These are phyloP conservation scores for Procapra przewalskii DNA, from an alignment of 2,113 vertebrate species.

Conservation along the genomic window DNA sequence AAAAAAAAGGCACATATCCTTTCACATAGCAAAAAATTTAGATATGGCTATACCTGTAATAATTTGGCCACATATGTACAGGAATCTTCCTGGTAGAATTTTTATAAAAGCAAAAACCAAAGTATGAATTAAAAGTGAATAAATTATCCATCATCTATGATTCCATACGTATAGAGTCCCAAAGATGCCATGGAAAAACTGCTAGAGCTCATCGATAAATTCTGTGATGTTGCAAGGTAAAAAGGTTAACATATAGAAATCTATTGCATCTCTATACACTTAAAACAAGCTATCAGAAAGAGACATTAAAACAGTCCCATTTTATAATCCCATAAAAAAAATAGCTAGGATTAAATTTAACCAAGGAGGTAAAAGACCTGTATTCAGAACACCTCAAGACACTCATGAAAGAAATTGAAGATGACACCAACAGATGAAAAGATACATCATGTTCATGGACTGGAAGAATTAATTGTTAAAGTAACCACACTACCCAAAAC, in stretches of 20 bases:
- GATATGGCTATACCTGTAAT: not conserved
- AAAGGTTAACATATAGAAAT: not conserved
- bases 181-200: not conserved
- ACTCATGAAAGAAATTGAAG: not conserved
- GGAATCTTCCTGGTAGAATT: slow-evolving; percentile 9
- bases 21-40: not conserved
- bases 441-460: not conserved
- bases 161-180: not conserved
- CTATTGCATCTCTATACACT: not conserved
- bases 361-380: not conserved
- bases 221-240: not conserved
- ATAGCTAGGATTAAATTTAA: not conserved
- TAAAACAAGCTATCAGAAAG: not conserved
- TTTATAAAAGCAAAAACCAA: not conserved
- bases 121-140: not conserved
- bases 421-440: not conserved
- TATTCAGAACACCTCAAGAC: not conserved
- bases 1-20: too few relatives aligned
- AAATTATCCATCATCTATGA: not conserved
- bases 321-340: not conserved
- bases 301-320: not conserved
- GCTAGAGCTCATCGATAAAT: not conserved
- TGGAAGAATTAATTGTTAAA: not conserved
- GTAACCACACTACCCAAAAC: not conserved
- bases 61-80: not conserved